A percentile compares a stretch with the other conserved stretches of the same genome.
Conservation (phyloP, 1,140 invertebrate species). For the Macrotrachela quadricornifera region DNA sequence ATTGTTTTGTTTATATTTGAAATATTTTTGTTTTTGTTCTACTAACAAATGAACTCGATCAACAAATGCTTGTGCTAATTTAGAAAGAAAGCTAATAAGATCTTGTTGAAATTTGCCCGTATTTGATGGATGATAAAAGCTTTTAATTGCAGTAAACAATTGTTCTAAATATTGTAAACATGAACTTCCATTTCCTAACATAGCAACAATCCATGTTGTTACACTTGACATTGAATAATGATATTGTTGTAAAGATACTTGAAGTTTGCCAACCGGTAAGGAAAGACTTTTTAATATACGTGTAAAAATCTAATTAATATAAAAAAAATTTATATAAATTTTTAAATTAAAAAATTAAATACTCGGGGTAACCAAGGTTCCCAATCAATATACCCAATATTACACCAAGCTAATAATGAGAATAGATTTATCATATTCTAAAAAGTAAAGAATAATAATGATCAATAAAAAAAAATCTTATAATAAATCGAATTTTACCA, state of each 20-base stretch:
- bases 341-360: constrained; percentile 2
- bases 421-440: constrained; percentile 50
- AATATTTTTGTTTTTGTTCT: too few species aligned
- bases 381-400: constrained; percentile 69
- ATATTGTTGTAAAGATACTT: constrained; percentile 15
- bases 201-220: constrained; percentile 47
- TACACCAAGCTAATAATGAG: constrained; percentile 45
- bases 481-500: constrained; percentile 33
- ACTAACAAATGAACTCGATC: not conserved
- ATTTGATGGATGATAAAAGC: constrained; percentile 73
- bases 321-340: constrained; percentile 19
- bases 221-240: constrained; percentile 13
- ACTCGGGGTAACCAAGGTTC: constrained; percentile 48
- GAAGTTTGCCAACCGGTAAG: constrained; percentile 52
- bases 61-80: not conserved
- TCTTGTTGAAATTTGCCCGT: constrained; percentile 20
- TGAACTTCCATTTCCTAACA: constrained; percentile 29
- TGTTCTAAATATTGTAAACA: constrained; percentile 51
- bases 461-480: constrained; percentile 8
- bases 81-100: not conserved
- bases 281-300: constrained; percentile 51
- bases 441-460: constrained; percentile 12
- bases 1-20: not conserved
- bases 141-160: constrained; percentile 59
- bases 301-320: constrained; percentile 43